Base-by-base conservation (phyloP, 2,113 vertebrate species). In the Elgaria multicarinata region DNA sequence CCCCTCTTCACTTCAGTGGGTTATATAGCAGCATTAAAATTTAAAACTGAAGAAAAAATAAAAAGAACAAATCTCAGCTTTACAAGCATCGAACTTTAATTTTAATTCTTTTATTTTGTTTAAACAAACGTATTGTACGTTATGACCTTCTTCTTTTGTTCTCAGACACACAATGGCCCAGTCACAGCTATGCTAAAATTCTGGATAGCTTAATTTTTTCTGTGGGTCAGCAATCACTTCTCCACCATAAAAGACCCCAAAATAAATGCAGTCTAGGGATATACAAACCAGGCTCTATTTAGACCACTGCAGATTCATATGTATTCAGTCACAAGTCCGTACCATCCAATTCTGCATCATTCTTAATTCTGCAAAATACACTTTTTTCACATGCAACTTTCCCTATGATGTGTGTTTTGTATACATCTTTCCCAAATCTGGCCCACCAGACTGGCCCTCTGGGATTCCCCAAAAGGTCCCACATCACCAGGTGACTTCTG, bases 21-120 rank as follows among this genome's bases (percentile, higher is more conserved):
- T 90, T 95, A 72, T 64, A 82, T 92, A 93, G 93, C 46, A 67
- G 20, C 83, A 33, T 94, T 86, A 87, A 22, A 55, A 92, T 92
- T 94, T 90, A 76, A 92, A 93, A 75, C 33, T 36, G 22, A 85
- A 36, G n/a, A 58, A n/a, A 53, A 92, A 89, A 76, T 24, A 22
- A 55, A 4, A 16, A 39, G 92, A 58, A 42, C 81, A 58, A 36
- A 86, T 46, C 74, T 69, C 81, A 78, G 22, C 58, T 42, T 53
- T 77, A 62, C 28, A 53, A 72, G 36, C 66, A 81, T 36, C n/a
- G 69, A 87, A 90, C 1, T 58, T 94, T 26, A 36, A 86, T 74
- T 82, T 81, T 88, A 18, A 46, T 83, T 53, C 36, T 7, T 72
- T 75, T 24, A 28, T 83, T 89, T 83, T 74, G 58, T 72, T 42